Evolutionary conservation across 2,113 vertebrate species (phyloP).

Genomic region (Tyrannus savana): DNA sequence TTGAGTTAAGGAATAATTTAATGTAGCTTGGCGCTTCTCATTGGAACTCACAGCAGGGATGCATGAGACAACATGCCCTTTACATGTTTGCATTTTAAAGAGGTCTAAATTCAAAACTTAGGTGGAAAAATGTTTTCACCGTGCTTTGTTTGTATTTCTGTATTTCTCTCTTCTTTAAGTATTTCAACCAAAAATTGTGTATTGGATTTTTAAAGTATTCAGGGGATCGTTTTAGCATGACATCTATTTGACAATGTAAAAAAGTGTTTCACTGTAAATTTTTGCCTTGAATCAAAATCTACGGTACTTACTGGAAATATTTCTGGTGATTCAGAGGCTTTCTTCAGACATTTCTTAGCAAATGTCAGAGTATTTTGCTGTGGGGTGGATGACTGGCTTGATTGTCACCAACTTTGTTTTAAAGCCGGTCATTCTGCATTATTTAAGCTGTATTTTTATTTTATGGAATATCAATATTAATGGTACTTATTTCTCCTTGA

Average conservation of each 20-base stretch:
- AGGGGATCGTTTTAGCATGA: accelerated
- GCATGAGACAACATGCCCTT: not conserved
- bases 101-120: not conserved
- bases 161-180: not conserved
- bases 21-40: not conserved
- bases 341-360: not conserved
- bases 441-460: not conserved
- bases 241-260: not conserved
- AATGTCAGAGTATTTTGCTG: not conserved
- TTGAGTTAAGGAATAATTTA: not conserved
- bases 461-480: not conserved
- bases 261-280: not conserved
- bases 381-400: accelerated
- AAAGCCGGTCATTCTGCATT: not conserved
- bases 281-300: not conserved
- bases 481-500: not conserved
- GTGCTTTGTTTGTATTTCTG: not conserved
- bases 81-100: not conserved
- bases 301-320: not conserved
- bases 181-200: not conserved
- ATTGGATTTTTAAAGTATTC: not conserved
- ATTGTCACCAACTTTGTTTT: not conserved
- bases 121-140: not conserved
- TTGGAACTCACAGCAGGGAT: not conserved
- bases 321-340: not conserved